A percentile compares a stretch with the other conserved stretches of the same genome.
Conservation (phyloP, 2,888 invertebrate species). For the Kuschelorhynchus macadamiae region DNA sequence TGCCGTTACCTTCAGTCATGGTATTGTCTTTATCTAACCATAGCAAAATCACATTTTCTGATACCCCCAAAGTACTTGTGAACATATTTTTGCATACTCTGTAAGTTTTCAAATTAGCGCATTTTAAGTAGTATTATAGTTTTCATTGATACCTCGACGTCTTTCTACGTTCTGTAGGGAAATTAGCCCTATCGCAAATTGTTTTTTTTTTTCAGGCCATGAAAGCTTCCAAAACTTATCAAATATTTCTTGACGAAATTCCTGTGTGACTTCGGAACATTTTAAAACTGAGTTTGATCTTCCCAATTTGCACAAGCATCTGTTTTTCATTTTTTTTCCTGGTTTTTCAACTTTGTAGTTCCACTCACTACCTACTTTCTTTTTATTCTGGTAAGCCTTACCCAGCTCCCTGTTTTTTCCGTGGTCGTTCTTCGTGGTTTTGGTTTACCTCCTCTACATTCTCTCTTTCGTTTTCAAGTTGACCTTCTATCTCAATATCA, state of each 20-base stretch:
- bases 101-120: background rate
- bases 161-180: constrained; percentile 4
- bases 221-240: constrained; percentile 26
- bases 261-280: constrained; percentile 5
- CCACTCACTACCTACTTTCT: constrained; percentile 5
- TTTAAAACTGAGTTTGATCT: constrained; percentile 5
- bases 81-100: constrained; percentile 18
- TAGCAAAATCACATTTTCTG: constrained; percentile 4
- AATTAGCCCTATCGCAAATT: constrained; percentile 6
- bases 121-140: background rate
- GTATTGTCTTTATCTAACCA: constrained; percentile 2
- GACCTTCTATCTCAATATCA: no score
- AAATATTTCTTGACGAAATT: constrained; percentile 21
- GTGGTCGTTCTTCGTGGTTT: constrained; percentile 1
- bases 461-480: no score
- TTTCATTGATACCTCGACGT: constrained; percentile 10
- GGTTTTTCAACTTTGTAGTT: constrained; percentile 6
- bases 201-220: constrained; percentile 25
- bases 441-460: no score
- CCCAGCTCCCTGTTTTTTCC: constrained; percentile 10
- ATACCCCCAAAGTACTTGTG: constrained; percentile 4
- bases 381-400: constrained; percentile 16
- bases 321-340: constrained; percentile 11
- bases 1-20: constrained; percentile 14
- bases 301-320: constrained; percentile 15